Conservation (phyloP, 2,113 vertebrate genomes). For the Scomber scombrus region DNA sequence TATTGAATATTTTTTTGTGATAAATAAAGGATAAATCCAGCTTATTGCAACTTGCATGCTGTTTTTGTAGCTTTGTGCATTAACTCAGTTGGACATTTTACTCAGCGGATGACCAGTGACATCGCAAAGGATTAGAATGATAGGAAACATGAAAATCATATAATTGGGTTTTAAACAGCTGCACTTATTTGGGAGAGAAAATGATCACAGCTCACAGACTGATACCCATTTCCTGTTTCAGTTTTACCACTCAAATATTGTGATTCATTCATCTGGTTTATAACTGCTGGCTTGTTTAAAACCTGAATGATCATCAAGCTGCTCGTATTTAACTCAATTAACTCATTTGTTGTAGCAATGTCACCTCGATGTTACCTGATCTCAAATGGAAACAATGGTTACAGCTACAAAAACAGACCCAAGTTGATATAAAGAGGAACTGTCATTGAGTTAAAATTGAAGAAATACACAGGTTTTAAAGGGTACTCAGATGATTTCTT, state of each 20-base stretch:
- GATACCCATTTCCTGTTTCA: not conserved
- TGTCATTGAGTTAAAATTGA: not conserved
- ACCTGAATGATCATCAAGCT: no score
- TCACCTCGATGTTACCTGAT: not conserved
- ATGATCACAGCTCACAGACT: not conserved
- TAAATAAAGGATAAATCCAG: not conserved
- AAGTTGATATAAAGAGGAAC: not conserved
- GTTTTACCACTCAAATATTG: not conserved
- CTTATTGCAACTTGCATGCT: not conserved
- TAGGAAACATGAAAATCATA: not conserved
- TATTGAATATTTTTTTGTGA: not conserved
- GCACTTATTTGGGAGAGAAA: constrained; percentile 5
- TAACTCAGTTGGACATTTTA: not conserved
- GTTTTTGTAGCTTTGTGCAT: not conserved
- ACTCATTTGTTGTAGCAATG: no score
- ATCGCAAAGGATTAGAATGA: constrained; percentile 1
- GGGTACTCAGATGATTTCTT: not conserved
- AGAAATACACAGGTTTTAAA: not conserved
- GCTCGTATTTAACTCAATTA: no score
- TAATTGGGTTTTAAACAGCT: not conserved
- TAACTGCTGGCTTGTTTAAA: no score
- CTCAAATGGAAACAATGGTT: not conserved
- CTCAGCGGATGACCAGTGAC: not conserved
- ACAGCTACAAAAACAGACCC: not conserved
- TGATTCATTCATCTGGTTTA: no score